A percentile compares a stretch with the other conserved stretches of the same genome.
These are phyloP conservation scores for Neelides folsomi DNA, from an alignment of 2,888 invertebrate species.

Conservation along the genomic window DNA sequence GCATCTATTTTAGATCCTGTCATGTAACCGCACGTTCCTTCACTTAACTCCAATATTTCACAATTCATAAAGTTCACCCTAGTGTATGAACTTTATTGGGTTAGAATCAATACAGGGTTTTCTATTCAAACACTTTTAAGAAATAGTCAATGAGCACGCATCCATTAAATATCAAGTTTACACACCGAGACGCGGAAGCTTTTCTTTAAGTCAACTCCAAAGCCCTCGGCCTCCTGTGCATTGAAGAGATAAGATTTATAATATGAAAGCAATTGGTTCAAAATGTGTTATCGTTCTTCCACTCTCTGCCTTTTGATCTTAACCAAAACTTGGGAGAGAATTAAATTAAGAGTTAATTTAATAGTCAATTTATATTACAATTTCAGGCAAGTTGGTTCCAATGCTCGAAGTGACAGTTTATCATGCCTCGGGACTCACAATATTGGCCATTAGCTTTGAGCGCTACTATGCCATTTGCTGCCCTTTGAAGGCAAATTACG, in stretches of 20 bases:
- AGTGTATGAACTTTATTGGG: too few relatives aligned
- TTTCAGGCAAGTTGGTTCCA: constrained; percentile 77
- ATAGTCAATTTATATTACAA: constrained; percentile 11
- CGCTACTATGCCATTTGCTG: constrained; percentile 83
- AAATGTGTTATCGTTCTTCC: background rate
- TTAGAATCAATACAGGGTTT: too few relatives aligned
- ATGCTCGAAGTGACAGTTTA: constrained; percentile 83
- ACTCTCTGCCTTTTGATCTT: background rate
- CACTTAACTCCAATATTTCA: too few relatives aligned
- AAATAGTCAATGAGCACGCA: too few relatives aligned
- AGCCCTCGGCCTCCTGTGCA: background rate
- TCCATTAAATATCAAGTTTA: too few relatives aligned
- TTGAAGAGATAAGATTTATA: too few relatives aligned
- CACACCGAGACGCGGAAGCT: too few relatives aligned
- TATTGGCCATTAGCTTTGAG: constrained; percentile 84
- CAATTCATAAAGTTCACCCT: too few relatives aligned
- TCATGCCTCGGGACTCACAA: constrained; percentile 80
- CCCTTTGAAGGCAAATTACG: constrained; percentile 75
- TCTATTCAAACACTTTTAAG: too few relatives aligned
- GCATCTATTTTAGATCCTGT: too few relatives aligned
- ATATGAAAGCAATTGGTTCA: background rate
- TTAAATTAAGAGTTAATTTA: background rate
- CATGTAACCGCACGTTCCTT: too few relatives aligned
- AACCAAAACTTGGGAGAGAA: background rate
- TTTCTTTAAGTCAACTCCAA: too few relatives aligned